phyloP scores from a whole-genome alignment of 2,113 vertebrate species.

The Myocastor coypus region DNA sequence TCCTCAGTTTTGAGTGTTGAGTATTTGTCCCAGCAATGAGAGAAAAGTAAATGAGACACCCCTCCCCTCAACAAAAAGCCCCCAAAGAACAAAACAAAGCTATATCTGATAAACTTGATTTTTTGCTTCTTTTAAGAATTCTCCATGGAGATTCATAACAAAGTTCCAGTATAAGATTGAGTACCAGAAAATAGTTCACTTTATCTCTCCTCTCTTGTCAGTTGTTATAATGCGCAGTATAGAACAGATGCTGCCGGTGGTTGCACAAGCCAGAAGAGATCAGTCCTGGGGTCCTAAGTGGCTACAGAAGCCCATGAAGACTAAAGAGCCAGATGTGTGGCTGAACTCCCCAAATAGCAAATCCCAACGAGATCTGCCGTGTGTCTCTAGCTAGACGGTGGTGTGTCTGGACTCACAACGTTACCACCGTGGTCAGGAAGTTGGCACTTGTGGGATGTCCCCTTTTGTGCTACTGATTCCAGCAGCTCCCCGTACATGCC shows the following conservation, averaged over 20 bases:
- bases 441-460: background rate
- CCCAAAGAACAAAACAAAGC: background rate
- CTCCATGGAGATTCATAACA: background rate
- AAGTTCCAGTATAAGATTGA: background rate
- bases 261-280: background rate
- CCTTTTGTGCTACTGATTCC: background rate
- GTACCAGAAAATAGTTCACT: background rate
- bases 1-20: too few relatives aligned
- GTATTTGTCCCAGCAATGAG: too few relatives aligned
- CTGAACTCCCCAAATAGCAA: background rate
- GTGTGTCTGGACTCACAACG: too few relatives aligned
- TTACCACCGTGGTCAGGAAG: background rate
- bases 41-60: too few relatives aligned
- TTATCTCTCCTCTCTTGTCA: slow-evolving; percentile 23
- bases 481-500: background rate
- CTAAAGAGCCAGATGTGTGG: background rate
- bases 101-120: background rate
- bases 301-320: background rate
- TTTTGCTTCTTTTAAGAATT: slow-evolving; percentile 37
- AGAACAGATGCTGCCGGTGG: background rate
- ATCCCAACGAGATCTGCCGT: background rate
- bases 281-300: background rate
- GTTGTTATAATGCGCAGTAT: background rate
- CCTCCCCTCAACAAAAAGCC: background rate
- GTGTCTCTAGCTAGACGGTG: background rate